Evolutionary conservation across 2,113 vertebrate species (phyloP).

Genomic region (Brachypteracias leptosomus): DNA sequence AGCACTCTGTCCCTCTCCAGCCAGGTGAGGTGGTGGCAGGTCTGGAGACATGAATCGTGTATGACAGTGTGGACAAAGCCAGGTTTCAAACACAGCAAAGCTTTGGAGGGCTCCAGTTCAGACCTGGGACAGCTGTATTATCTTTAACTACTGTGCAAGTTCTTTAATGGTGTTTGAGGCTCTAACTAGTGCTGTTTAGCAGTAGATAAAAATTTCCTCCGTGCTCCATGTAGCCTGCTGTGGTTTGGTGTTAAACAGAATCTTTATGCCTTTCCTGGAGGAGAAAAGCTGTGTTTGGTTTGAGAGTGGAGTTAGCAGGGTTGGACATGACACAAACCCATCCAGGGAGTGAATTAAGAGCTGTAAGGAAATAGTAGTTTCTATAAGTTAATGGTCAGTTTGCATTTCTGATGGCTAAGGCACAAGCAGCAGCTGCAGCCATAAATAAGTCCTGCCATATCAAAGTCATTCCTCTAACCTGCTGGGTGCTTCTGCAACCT

Average conservation of each 20-base stretch:
- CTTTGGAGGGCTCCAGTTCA: background rate
- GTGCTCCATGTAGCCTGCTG: background rate
- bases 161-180: background rate
- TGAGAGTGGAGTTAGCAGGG: background rate
- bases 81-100: background rate
- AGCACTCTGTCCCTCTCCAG: too few species aligned
- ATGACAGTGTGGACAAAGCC: background rate
- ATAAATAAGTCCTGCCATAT: background rate
- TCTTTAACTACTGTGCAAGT: too few species aligned
- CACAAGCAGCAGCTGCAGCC: background rate
- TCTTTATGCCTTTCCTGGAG: background rate
- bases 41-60: background rate
- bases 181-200: background rate
- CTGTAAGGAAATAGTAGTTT: too few species aligned
- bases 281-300: background rate
- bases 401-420: background rate
- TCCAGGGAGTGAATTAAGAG: too few species aligned
- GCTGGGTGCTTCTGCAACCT: constrained; percentile 10
- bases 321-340: too few species aligned
- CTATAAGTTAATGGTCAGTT: background rate
- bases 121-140: background rate
- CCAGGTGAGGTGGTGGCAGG: background rate
- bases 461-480: background rate
- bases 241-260: background rate
- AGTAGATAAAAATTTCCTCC: background rate